Percentiles rank a stretch among this genome's conserved stretches.
Conservation (phyloP, 2,888 invertebrate species). For the Spisula subtruncata region DNA sequence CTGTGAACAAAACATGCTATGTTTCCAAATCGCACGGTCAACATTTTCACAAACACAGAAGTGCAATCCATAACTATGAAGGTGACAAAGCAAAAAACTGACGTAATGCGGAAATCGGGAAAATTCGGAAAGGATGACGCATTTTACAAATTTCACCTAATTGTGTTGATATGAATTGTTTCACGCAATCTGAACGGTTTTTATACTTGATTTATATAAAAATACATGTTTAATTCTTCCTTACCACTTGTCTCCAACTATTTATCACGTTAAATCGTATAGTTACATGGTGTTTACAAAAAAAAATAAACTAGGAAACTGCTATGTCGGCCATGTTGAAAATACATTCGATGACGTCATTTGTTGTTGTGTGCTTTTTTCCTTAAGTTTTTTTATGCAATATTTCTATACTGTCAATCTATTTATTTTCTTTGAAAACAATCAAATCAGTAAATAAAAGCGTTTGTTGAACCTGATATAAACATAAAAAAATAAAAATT, state of each 20-base stretch:
- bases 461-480: not conserved
- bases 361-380: not conserved
- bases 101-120: not conserved
- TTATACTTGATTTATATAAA: not conserved
- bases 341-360: conserved; percentile 57
- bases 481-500: not conserved
- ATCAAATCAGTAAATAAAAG: not conserved
- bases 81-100: not conserved
- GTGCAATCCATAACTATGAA: too few relatives aligned
- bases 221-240: not conserved
- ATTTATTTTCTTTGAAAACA: not conserved
- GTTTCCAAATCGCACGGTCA: too few relatives aligned
- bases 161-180: not conserved
- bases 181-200: not conserved
- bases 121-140: not conserved
- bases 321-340: conserved; percentile 56
- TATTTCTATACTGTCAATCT: not conserved
- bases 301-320: not conserved
- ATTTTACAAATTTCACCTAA: not conserved
- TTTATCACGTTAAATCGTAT: not conserved
- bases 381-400: not conserved
- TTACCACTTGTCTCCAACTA: not conserved
- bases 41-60: too few relatives aligned
- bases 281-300: conserved; percentile 27
- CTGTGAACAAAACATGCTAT: too few relatives aligned